These are phyloP conservation scores for Pygoscelis adeliae DNA, from an alignment of 2,113 vertebrate genomes.

Conservation along the genomic window DNA sequence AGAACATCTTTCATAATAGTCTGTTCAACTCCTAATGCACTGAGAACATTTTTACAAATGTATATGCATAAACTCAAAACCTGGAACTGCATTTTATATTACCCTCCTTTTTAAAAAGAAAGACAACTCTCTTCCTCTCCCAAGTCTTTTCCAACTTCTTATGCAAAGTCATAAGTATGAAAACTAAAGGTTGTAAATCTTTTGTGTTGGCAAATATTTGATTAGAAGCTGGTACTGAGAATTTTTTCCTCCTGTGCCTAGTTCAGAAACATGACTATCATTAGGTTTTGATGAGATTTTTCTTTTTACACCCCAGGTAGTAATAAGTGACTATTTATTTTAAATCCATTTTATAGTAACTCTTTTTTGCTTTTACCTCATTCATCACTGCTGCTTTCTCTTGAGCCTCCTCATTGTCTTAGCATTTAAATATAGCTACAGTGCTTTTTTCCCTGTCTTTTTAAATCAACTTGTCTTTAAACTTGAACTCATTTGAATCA, in stretches of 20 bases:
- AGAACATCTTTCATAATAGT: neutral
- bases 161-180: neutral
- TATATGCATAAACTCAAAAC: neutral
- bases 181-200: neutral
- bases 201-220: neutral
- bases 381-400: neutral
- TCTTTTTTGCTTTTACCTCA: neutral
- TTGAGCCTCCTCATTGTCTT: neutral
- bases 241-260: neutral
- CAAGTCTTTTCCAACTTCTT: neutral
- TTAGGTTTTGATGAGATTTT: neutral
- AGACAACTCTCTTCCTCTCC: neutral
- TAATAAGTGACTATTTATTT: neutral
- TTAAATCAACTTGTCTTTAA: neutral
- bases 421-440: neutral
- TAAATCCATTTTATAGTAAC: neutral
- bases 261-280: neutral
- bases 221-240: neutral
- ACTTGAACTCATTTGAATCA: neutral
- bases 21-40: neutral
- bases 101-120: neutral
- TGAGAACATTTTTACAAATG: neutral
- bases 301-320: neutral
- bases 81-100: neutral
- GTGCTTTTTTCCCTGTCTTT: neutral